Base-by-base conservation (phyloP, 1,140 invertebrate genomes). In the Branchinecta lindahli region DNA sequence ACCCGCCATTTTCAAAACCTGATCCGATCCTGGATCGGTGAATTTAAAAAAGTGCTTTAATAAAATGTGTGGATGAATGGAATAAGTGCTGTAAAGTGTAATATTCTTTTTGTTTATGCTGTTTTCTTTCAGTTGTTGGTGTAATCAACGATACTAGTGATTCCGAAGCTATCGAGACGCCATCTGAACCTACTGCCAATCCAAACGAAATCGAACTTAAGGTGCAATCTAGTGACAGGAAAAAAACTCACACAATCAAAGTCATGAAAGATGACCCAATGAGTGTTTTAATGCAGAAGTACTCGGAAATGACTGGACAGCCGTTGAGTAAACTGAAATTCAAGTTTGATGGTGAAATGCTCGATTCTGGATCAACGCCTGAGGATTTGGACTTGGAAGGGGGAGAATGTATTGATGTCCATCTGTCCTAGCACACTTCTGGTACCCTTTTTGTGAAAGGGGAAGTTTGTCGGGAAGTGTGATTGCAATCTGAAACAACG, bases 351-450 rank as follows among this genome's bases (percentile, higher is more conserved):
- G 77, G 77, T 8, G 77, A 78, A 67, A 52, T 52, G 15, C 52
- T 78, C 10, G 45, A 73, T 67, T 70, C 70, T 6, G 65, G 70
- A 9, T 73, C 75, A 65, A 78, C 76, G 1, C 72, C 76, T 8
- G 52, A 67, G 6, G 73, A 73, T 20, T 68, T 78, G 15, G 77
- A 77, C n/a, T 71, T 78, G 68, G 77, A 78, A 68, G 73, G 74
- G 46, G 77, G 74, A n/a, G 75, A 74, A 61, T 75, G 76, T 33
- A 74, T 78, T 66, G 77, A 78, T 72, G 75, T 77, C 12, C 18
- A 61, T 61, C 12, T 15, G 12, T 12, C 18, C 6, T 61, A 61
- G 52, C 52, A 15, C 18, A 61, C 12, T 61, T 3, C 18, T 61
- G 6, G 52, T 61, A 20, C 33, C 33, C 18, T 61, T 12, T 61